Evolutionary conservation across 2,888 invertebrate genomes (phyloP), one percentile per base, ranked within the genome.

Genomic region (Rhopalosiphum nymphaeae): DNA sequence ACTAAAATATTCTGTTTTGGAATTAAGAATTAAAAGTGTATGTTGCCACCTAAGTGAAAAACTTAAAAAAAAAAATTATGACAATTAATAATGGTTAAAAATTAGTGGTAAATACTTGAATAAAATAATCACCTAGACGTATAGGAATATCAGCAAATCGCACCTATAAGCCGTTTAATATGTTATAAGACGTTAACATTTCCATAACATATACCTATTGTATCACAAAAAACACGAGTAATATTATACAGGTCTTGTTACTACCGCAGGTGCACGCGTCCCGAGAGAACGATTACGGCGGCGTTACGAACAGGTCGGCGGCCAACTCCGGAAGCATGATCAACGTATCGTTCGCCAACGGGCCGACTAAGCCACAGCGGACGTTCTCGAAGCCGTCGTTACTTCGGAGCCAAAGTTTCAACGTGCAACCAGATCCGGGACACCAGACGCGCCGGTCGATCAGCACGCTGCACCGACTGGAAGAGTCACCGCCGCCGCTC

Each of bases 391-490:
- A 87, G 26, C 97, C 95, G 46, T 96, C 96, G 93, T 96, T 98
- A 86, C 97, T 97, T 95, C 96, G 98, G 94, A 98, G 98, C 96
- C 98, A 98, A 96, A 98, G 98, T 96, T 98, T 98, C 96, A 98
- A 98, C 96, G 97, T 98, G 95, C 97, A 98, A 95, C 95, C 95
- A 86, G 96, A 96, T 95, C 96, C 91, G 95, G 95, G 87, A 96
- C 85, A 61, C 94, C 96, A 96, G 88, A 96, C 96, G 96, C 96
- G 95, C 95, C 96, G 96, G 95, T 98, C 98, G 9, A 98, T 97
- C 96, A 97, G 98, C 67, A 98, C 98, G 95, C 96, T 98, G 89
- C 97, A 97, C 95, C 96, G 97, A 44, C 96, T 97, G 90, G 97
- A 97, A 95, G 97, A 97, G 95, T 97, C 97, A 21, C 97, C 97